Evolutionary conservation across 2,113 vertebrate species (phyloP).

Genomic region (Isichthys henryi): DNA sequence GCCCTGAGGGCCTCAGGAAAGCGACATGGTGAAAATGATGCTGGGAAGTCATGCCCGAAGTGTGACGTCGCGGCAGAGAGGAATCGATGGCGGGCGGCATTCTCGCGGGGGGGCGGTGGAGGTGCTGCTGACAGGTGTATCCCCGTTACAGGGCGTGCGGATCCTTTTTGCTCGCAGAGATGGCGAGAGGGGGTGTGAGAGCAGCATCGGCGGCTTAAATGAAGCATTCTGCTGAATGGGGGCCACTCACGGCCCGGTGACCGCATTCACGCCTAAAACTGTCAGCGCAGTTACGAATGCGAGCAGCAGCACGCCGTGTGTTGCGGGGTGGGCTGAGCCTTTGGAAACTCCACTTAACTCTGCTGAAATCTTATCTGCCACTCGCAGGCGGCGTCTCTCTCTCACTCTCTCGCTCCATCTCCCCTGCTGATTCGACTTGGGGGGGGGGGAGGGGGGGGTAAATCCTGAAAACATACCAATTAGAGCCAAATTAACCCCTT

Average conservation of each 20-base stretch:
- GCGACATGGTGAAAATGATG: not conserved
- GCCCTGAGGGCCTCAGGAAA: not conserved
- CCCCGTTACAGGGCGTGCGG: not conserved
- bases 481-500: conserved; percentile 30
- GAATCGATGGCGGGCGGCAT: not conserved
- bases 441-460: not conserved
- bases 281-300: conserved; percentile 31
- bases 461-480: conserved; percentile 32
- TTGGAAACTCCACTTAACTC: conserved; percentile 47
- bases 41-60: not conserved
- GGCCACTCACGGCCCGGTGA: not conserved
- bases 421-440: not conserved
- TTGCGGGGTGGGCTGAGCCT: conserved; percentile 35
- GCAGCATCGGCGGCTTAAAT: not conserved
- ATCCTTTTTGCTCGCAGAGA: not conserved
- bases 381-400: conserved; percentile 36
- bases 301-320: not conserved
- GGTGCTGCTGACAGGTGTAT: not conserved
- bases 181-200: not conserved
- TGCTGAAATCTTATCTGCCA: conserved; percentile 53
- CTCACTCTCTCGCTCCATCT: conserved; percentile 10
- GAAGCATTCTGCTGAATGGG: not conserved
- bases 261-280: conserved; percentile 30
- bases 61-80: not conserved
- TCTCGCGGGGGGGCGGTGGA: no score